Evolutionary conservation across 2,888 invertebrate species (phyloP).

Genomic region (Nymphalis c-album): DNA sequence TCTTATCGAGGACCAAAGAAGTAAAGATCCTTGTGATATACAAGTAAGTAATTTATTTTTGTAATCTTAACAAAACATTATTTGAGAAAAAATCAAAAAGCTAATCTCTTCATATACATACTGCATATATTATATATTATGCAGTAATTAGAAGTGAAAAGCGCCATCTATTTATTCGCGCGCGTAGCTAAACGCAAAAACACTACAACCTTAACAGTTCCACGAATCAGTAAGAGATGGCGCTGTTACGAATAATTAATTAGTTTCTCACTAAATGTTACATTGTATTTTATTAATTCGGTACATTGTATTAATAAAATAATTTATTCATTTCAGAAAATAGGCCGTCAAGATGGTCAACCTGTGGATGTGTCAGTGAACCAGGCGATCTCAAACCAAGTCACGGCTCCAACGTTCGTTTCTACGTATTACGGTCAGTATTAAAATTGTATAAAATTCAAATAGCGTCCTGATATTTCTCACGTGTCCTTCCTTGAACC

Average conservation of each 20-base stretch:
- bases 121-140: too few species aligned
- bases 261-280: neutral
- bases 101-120: neutral
- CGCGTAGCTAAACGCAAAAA: slow-evolving; percentile 37
- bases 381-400: slow-evolving; percentile 61
- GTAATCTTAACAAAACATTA: neutral
- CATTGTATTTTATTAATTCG: slow-evolving; percentile 16
- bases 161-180: slow-evolving; percentile 34
- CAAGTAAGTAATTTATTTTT: slow-evolving; percentile 50
- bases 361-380: slow-evolving; percentile 61
- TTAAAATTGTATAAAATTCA: slow-evolving; percentile 54
- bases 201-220: slow-evolving; percentile 38
- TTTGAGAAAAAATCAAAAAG: too few species aligned
- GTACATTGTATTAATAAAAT: slow-evolving; percentile 30
- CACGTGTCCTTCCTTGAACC: slow-evolving; percentile 44
- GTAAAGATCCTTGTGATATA: slow-evolving; percentile 61
- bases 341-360: slow-evolving; percentile 68
- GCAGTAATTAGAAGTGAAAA: slow-evolving; percentile 1
- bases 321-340: slow-evolving; percentile 62
- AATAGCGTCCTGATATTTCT: slow-evolving; percentile 42
- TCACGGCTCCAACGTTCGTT: slow-evolving; percentile 63
- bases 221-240: slow-evolving; percentile 47
- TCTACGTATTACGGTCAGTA: slow-evolving; percentile 78
- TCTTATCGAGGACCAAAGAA: slow-evolving; percentile 76
- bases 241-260: slow-evolving; percentile 41